A percentile compares a stretch with the other conserved stretches of the same genome.
Conservation (phyloP, 92 coral and sea anemone species). For the Hydrozoanthus gracilis region DNA sequence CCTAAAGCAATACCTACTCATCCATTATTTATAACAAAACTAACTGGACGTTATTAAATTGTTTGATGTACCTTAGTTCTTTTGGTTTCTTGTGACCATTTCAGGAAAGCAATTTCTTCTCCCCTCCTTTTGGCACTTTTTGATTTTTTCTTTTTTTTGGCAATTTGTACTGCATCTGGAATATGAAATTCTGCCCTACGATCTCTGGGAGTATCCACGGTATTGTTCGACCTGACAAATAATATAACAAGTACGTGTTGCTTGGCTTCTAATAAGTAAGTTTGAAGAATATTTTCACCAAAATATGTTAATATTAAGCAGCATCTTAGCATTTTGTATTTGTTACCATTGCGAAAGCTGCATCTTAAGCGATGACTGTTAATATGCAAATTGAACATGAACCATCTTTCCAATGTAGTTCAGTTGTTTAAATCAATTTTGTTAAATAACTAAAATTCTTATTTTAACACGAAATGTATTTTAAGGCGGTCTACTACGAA, state of each 20-base stretch:
- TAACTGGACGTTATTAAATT: neutral
- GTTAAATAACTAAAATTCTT: too few relatives aligned
- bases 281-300: too few relatives aligned
- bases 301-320: too few relatives aligned
- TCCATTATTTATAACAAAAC: neutral
- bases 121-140: neutral
- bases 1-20: neutral
- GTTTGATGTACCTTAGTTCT: conserved; percentile 8
- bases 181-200: neutral
- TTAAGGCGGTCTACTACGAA: too few relatives aligned
- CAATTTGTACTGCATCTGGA: neutral
- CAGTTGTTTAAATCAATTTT: too few relatives aligned
- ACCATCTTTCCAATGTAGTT: too few relatives aligned
- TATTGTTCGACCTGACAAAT: neutral
- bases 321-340: too few relatives aligned
- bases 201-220: neutral
- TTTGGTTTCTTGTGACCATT: conserved; percentile 17
- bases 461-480: too few relatives aligned
- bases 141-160: conserved; percentile 2
- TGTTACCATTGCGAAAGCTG: too few relatives aligned
- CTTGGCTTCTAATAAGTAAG: too few relatives aligned
- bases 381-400: too few relatives aligned
- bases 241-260: conserved; percentile 12
- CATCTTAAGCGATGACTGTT: too few relatives aligned
- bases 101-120: neutral